Evolutionary conservation across 1,140 invertebrate species (phyloP).

Genomic region (Proctacanthus coquilletti): DNA sequence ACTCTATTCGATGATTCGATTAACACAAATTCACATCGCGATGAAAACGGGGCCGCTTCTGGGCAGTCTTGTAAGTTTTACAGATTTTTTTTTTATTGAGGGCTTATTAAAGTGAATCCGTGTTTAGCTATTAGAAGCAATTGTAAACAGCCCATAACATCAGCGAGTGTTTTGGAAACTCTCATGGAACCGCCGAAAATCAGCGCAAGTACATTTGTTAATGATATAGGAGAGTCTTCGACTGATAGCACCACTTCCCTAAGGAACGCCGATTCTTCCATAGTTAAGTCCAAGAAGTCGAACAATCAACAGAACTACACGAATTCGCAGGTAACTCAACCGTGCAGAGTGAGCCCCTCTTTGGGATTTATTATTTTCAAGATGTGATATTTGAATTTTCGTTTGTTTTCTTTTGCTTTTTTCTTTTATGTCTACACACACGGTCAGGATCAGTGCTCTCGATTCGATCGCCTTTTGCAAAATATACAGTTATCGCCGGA

Average conservation of each 20-base stretch:
- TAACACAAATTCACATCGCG: not conserved
- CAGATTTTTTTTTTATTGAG: too few species aligned
- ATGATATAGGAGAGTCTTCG: not conserved
- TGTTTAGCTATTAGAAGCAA: conserved; percentile 7
- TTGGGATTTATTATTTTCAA: too few species aligned
- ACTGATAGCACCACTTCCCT: not conserved
- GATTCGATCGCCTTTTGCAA: not conserved
- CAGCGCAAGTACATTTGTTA: not conserved
- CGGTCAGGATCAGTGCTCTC: not conserved
- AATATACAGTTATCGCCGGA: not conserved
- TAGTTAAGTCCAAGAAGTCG: too few species aligned
- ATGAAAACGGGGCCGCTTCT: not conserved
- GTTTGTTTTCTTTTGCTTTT: too few species aligned
- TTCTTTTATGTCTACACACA: too few species aligned
- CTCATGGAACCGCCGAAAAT: conserved; percentile 5
- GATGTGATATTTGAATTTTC: not conserved
- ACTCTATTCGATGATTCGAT: conserved; percentile 10
- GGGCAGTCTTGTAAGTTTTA: not conserved
- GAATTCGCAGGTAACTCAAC: not conserved
- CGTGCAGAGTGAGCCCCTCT: too few species aligned
- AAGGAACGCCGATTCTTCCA: not conserved
- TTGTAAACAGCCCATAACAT: conserved; percentile 10
- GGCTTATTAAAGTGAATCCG: too few species aligned
- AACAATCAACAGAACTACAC: too few species aligned
- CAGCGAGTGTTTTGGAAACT: conserved; percentile 11